Conservation (phyloP, 2,797 vertebrate species). For the Manis crassicaudata region DNA sequence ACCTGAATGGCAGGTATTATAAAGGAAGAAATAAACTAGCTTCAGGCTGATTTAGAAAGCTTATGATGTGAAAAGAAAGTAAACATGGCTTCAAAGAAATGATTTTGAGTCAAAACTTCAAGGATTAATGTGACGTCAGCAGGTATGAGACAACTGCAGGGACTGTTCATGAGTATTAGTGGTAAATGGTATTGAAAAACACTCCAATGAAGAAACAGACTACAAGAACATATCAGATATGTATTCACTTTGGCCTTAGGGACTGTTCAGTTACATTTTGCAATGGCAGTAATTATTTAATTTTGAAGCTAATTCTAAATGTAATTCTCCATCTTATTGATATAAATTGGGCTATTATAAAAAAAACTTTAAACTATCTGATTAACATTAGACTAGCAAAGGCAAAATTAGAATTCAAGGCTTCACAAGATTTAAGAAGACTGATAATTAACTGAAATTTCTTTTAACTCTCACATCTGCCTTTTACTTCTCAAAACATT, state of each 20-base stretch:
- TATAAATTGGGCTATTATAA: constrained; percentile 16
- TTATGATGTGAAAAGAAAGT: neutral
- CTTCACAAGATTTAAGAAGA: neutral
- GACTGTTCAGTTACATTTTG: neutral
- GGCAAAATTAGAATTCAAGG: constrained; percentile 51
- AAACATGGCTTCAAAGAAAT: constrained; percentile 9
- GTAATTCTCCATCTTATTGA: neutral
- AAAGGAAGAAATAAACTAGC: neutral
- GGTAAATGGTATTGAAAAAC: neutral
- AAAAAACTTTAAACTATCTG: neutral
- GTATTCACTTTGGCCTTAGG: neutral
- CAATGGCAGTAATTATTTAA: neutral
- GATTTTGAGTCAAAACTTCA: neutral
- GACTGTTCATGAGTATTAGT: neutral
- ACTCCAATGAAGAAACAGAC: neutral
- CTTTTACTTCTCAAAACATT: constrained; percentile 40
- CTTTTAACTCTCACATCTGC: constrained; percentile 22
- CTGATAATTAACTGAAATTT: constrained; percentile 9
- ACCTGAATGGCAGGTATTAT: neutral
- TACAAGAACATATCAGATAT: neutral
- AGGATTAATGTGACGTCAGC: neutral
- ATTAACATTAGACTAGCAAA: constrained; percentile 21
- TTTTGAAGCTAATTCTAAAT: constrained; percentile 49
- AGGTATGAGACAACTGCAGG: neutral
- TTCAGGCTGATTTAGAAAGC: constrained; percentile 9